Conservation (phyloP, 2,113 vertebrate species). For the Propithecus coquereli region DNA sequence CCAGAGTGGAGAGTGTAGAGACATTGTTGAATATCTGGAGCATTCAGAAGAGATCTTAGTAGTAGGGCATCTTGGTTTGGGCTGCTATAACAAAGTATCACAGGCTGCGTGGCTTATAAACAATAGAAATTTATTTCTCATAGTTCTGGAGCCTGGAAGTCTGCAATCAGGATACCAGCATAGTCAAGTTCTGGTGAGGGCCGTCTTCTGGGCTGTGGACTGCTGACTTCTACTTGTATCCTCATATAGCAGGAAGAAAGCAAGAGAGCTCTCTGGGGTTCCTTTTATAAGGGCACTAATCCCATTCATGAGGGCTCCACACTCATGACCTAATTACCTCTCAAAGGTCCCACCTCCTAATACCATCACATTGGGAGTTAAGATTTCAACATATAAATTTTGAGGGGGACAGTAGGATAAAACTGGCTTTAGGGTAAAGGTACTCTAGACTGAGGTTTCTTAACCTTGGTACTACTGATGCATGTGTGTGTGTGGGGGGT, state of each 20-base stretch:
- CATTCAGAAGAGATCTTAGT: neutral
- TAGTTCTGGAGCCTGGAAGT: neutral
- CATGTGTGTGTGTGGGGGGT: too few relatives aligned
- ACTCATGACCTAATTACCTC: neutral
- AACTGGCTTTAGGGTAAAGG: neutral
- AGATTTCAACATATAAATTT: neutral
- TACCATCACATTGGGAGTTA: neutral
- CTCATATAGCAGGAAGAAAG: neutral
- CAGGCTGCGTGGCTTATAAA: neutral
- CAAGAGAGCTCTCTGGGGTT: neutral
- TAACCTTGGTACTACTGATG: too few relatives aligned
- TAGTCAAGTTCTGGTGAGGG: neutral
- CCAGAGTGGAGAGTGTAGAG: neutral
- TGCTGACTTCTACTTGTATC: too few relatives aligned
- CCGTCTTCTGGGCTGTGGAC: neutral
- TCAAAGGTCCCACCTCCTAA: neutral
- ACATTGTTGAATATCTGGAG: neutral
- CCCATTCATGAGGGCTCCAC: neutral
- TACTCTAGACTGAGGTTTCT: neutral
- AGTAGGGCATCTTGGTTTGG: neutral
- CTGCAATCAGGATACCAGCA: neutral
- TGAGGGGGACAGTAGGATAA: neutral
- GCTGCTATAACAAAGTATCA: neutral
- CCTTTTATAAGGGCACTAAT: neutral
- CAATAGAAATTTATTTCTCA: neutral